These are phyloP conservation scores for Epizoanthus scotinus DNA, from an alignment of 92 coral and sea anemone genomes.

Conservation along the genomic window DNA sequence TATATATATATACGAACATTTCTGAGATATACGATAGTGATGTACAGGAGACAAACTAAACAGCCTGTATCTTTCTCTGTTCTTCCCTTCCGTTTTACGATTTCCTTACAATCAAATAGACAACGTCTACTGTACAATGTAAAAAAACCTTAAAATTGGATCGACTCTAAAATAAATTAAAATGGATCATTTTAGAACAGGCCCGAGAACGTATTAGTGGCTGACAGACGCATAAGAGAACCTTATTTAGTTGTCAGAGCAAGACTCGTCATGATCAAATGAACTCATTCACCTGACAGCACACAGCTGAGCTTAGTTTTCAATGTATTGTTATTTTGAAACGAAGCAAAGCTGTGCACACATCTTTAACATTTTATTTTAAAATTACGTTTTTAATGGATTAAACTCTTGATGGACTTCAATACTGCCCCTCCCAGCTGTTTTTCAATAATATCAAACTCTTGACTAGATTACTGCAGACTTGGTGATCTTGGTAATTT, in stretches of 20 bases:
- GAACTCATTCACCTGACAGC: neutral
- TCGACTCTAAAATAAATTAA: too few species aligned
- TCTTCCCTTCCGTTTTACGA: neutral
- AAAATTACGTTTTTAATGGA: conserved; percentile 33
- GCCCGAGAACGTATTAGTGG: neutral
- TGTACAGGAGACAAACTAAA: too few species aligned
- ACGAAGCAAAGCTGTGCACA: conserved; percentile 44
- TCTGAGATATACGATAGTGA: too few species aligned
- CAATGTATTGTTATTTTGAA: conserved; percentile 36
- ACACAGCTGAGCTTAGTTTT: conserved; percentile 26
- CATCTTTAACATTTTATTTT: conserved; percentile 35
- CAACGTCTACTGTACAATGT: too few species aligned
- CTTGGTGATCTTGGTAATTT: neutral
- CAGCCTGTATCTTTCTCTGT: neutral
- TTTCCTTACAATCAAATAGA: too few species aligned
- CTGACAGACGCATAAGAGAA: too few species aligned
- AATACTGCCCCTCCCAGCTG: conserved; percentile 11
- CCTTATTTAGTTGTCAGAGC: neutral
- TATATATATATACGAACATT: too few species aligned
- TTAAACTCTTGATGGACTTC: conserved; percentile 24
- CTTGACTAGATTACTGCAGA: neutral
- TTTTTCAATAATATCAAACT: conserved; percentile 11
- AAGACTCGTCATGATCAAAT: neutral
- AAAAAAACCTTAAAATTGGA: too few species aligned
- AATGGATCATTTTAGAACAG: too few species aligned